A percentile compares a stretch with the other conserved stretches of the same genome.
phyloP scores from a whole-genome alignment of 1,140 invertebrate genomes.

The Prorops nasuta region DNA sequence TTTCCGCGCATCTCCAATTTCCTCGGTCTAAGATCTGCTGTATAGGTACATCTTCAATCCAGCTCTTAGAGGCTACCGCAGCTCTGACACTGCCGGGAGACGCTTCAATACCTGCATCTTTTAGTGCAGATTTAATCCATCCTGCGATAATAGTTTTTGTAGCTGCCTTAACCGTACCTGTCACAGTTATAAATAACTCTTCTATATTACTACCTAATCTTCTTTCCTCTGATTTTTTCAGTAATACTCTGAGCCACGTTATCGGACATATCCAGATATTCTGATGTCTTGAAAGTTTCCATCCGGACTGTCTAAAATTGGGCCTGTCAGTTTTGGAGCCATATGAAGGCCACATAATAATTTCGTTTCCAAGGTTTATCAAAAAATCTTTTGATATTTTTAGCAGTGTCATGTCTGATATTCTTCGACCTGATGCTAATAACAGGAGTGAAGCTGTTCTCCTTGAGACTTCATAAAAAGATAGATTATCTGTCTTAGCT shows the following conservation, averaged over 20 bases:
- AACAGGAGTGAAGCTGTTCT: constrained; percentile 24
- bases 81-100: constrained; percentile 29
- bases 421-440: constrained; percentile 18
- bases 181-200: constrained; percentile 10
- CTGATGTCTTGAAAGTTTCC: constrained; percentile 9
- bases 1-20: constrained; percentile 28
- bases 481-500: background rate
- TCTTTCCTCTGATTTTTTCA: constrained; percentile 16
- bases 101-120: constrained; percentile 23
- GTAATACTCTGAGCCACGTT: constrained; percentile 12
- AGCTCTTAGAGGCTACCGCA: constrained; percentile 31
- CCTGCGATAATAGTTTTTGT: constrained; percentile 26
- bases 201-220: background rate
- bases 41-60: constrained; percentile 23
- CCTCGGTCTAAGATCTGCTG: constrained; percentile 27
- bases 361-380: constrained; percentile 2
- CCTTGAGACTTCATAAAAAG: constrained; percentile 24
- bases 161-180: constrained; percentile 16
- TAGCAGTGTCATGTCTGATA: constrained; percentile 23
- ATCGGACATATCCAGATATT: constrained; percentile 15
- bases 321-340: constrained; percentile 32
- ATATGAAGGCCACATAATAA: constrained; percentile 25
- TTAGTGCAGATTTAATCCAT: constrained; percentile 28
- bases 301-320: constrained; percentile 14
- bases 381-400: constrained; percentile 8